A percentile compares a stretch with the other conserved stretches of the same genome.
Conservation (phyloP, 2,888 invertebrate species). For the Ommatoiulus sabulosus region DNA sequence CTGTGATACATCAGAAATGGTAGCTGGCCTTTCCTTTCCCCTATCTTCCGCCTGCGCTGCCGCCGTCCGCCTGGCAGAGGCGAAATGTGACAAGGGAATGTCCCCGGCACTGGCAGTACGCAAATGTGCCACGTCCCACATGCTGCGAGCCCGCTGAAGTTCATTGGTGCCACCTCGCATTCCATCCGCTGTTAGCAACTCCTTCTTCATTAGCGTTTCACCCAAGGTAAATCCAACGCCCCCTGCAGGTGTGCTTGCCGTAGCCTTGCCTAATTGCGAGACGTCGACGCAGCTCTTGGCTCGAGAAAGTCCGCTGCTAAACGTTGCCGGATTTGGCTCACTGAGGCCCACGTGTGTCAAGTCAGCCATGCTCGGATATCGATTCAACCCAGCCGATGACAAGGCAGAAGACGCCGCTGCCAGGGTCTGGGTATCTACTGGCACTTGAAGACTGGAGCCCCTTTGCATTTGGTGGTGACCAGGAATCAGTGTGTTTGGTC, state of each 20-base stretch:
- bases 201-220: background rate
- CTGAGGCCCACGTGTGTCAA: conserved; percentile 55
- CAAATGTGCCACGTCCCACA: conserved; percentile 59
- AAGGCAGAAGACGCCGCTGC: background rate
- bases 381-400: conserved; percentile 42
- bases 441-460: conserved; percentile 53
- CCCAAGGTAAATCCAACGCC: background rate
- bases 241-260: background rate
- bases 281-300: conserved; percentile 60
- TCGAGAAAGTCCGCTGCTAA: conserved; percentile 45
- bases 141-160: conserved; percentile 57
- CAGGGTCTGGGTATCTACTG: background rate
- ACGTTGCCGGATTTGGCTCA: background rate
- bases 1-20: conserved; percentile 60
- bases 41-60: background rate
- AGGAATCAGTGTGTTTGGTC: background rate
- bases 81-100: conserved; percentile 47
- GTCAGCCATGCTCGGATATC: conserved; percentile 57
- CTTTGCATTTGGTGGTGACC: background rate
- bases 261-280: conserved; percentile 56
- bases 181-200: background rate
- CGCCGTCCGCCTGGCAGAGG: conserved; percentile 12
- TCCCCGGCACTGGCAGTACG: conserved; percentile 57
- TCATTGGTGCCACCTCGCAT: background rate
- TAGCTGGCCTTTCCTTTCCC: conserved; percentile 53